Percentiles rank a stretch among this genome's conserved stretches.
Evolutionary conservation across 2,797 vertebrate genomes (phyloP).

Genomic region (Lates japonicus): DNA sequence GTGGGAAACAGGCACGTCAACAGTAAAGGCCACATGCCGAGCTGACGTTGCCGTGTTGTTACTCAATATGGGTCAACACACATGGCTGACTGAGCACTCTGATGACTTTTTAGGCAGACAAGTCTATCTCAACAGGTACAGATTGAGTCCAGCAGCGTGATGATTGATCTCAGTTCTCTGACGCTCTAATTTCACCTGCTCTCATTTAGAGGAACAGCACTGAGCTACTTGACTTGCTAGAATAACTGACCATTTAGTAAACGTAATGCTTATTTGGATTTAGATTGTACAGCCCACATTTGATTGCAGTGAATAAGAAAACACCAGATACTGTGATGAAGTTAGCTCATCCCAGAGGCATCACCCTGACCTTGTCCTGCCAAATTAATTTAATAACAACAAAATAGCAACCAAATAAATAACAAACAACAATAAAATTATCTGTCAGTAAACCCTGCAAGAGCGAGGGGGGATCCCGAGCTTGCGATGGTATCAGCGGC

Average conservation of each 20-base stretch:
- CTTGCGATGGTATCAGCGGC: slow-evolving; percentile 47
- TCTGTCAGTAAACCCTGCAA: slow-evolving; percentile 17
- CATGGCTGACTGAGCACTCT: slow-evolving; percentile 53
- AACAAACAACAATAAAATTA: slow-evolving; percentile 22
- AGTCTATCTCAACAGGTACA: slow-evolving; percentile 34
- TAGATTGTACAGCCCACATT: neutral
- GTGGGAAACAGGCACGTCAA: slow-evolving; percentile 57
- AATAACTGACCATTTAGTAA: neutral
- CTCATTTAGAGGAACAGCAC: slow-evolving; percentile 15
- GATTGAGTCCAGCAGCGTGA: slow-evolving; percentile 12
- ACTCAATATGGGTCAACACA: slow-evolving; percentile 71
- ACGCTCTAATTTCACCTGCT: slow-evolving; percentile 16
- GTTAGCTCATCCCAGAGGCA: slow-evolving; percentile 9
- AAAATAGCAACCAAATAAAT: slow-evolving; percentile 24
- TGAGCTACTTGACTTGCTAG: neutral
- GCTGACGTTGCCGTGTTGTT: slow-evolving; percentile 49
- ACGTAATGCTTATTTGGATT: neutral
- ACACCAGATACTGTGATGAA: neutral
- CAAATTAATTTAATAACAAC: slow-evolving; percentile 32
- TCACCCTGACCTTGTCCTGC: slow-evolving; percentile 33
- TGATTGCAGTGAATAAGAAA: slow-evolving; percentile 25
- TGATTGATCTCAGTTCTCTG: slow-evolving; percentile 1
- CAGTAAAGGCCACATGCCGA: slow-evolving; percentile 52
- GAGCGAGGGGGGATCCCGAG: slow-evolving; percentile 39
- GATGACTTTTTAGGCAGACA: slow-evolving; percentile 35